Evolutionary conservation across 2,888 invertebrate species (phyloP).

Genomic region (Eilema sororculum): DNA sequence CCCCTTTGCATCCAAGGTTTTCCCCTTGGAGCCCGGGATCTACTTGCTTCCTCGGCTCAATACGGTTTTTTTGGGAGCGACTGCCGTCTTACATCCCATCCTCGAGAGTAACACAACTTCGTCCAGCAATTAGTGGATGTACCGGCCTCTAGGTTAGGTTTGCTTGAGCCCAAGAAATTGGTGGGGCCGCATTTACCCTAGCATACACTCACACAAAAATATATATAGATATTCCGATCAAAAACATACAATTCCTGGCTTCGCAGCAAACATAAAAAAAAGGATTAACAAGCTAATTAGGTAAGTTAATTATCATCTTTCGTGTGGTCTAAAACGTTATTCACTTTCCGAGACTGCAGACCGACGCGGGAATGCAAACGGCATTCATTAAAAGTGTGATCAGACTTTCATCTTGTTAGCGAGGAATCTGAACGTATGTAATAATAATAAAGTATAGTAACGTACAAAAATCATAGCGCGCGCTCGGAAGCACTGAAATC

Average conservation of each 20-base stretch:
- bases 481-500: conserved; percentile 57
- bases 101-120: too few relatives aligned
- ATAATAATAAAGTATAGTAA: conserved; percentile 69
- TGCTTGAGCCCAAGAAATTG: too few relatives aligned
- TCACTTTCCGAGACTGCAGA: conserved; percentile 58
- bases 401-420: conserved; percentile 83
- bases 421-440: conserved; percentile 70
- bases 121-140: too few relatives aligned
- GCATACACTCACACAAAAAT: too few relatives aligned
- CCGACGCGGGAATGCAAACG: conserved; percentile 64
- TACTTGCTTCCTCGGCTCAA: too few relatives aligned
- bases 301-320: conserved; percentile 27
- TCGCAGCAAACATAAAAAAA: background rate
- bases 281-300: background rate
- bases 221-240: too few relatives aligned
- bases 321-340: conserved; percentile 49
- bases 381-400: conserved; percentile 75
- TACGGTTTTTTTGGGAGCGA: too few relatives aligned
- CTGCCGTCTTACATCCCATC: too few relatives aligned
- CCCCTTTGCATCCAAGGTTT: too few relatives aligned
- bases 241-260: background rate
- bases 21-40: too few relatives aligned
- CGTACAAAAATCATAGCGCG: conserved; percentile 75
- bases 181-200: too few relatives aligned
- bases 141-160: too few relatives aligned